Base-by-base conservation (phyloP, 2,888 invertebrate species). In the Cancer borealis region DNA sequence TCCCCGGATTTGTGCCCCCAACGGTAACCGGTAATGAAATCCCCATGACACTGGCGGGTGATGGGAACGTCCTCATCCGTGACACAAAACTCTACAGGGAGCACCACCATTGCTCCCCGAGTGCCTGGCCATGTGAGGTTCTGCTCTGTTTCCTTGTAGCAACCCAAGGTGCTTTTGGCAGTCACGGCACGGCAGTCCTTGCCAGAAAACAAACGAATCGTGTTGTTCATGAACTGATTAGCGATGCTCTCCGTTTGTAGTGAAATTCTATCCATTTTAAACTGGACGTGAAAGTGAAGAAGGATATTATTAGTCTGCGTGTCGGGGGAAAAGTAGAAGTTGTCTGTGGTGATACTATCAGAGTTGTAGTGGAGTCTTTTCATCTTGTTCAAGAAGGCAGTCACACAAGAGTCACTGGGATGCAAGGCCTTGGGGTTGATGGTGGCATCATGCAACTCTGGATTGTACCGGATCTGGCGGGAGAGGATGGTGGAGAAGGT, bases 51-150 rank as follows among this genome's bases (percentile, higher is more conserved):
- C 92, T 96, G 96, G 96, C 97, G 96, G 47, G 97, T 97, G 1
- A 97, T 97, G 1, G 97, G 98, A 93, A 97, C 96, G 1, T 97
- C 97, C 2, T 93, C 87, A 3, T 92, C 96, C 96, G 97, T 97
- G 87, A 98, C 96, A 96, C 98, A 98, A 92, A 97, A 96, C 96
- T 97, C 97, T 87, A 96, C 96, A 0, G 97, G 97, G 6, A 97
- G 97, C 1, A 97, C 96, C 88, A 97, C 87, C 45, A 88, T 54
- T 30, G 92, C 84, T 39, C 93, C 91, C 26, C n/a, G 21, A 4
- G 96, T 95, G 26, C 10, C n/a, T 1, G 93, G 84, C 95, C 93
- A 93, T 4, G 93, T 93, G 12, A 93, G 92, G 87, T 92, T 92
- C 10, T 2, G 12, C 10, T 91, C 92, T 10, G 88, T 66, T 14